phyloP scores from a whole-genome alignment of 2,888 invertebrate species.

The Hoplodrina blanda region DNA sequence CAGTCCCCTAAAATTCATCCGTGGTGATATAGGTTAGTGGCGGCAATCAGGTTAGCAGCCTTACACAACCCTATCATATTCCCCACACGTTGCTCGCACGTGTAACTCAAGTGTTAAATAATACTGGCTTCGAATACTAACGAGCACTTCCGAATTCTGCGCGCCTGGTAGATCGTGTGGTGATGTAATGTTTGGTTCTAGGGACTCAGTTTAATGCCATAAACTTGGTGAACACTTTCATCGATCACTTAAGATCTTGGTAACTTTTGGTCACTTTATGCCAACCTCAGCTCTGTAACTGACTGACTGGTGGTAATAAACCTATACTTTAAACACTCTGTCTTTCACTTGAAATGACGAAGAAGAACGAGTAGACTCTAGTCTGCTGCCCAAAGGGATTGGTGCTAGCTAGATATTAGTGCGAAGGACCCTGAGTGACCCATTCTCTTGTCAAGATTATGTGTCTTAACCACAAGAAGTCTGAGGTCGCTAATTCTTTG shows the following conservation, averaged over 20 bases:
- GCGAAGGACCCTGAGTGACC: background rate
- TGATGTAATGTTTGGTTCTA: slow-evolving; percentile 43
- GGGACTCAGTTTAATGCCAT: background rate
- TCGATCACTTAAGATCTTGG: background rate
- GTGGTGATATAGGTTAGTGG: slow-evolving; percentile 17
- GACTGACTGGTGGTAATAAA: background rate
- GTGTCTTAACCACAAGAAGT: slow-evolving; percentile 2
- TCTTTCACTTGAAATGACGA: too few relatives aligned
- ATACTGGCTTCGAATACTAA: slow-evolving; percentile 50
- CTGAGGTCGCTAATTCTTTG: slow-evolving; percentile 1
- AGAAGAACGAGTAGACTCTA: too few relatives aligned
- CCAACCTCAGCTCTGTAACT: background rate
- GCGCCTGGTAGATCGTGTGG: slow-evolving; percentile 45
- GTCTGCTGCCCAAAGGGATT: too few relatives aligned
- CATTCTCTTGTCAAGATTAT: slow-evolving; percentile 1
- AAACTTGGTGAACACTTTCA: background rate
- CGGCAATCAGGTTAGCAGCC: slow-evolving; percentile 28
- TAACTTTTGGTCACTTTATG: background rate
- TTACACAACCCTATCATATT: slow-evolving; percentile 40
- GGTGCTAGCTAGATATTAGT: too few relatives aligned
- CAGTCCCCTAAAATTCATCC: background rate
- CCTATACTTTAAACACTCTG: too few relatives aligned
- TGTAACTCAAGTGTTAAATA: slow-evolving; percentile 54
- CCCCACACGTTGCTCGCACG: slow-evolving; percentile 38
- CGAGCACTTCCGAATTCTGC: slow-evolving; percentile 51